Evolutionary conservation across 2,797 vertebrate genomes (phyloP).

Genomic region (Perodicticus potto): DNA sequence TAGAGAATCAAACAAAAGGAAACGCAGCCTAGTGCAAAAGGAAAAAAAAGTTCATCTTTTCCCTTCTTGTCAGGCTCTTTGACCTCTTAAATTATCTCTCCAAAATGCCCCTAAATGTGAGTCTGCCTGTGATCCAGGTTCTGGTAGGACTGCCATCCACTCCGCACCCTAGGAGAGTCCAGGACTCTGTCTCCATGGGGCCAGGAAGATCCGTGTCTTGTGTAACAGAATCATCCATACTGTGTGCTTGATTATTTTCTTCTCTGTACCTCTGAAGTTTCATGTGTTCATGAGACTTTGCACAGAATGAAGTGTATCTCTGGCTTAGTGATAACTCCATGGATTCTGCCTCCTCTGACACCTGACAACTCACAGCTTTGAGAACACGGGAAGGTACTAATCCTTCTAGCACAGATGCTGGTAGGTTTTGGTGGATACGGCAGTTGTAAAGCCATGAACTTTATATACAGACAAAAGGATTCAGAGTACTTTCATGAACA

Average conservation of each 20-base stretch:
- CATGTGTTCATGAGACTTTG: background rate
- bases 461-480: background rate
- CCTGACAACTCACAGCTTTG: background rate
- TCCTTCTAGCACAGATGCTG: background rate
- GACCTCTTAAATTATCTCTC: conserved; percentile 27
- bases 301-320: background rate
- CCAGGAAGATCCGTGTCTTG: background rate
- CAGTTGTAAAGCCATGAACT: background rate
- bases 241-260: background rate
- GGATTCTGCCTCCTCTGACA: background rate
- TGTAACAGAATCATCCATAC: background rate
- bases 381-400: background rate
- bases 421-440: background rate
- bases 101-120: background rate
- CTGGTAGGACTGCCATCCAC: background rate
- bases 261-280: too few relatives aligned
- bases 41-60: conserved; percentile 5
- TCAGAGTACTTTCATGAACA: background rate
- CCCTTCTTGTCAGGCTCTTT: conserved; percentile 1
- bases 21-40: conserved; percentile 58
- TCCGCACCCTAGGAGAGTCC: fast-evolving
- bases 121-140: background rate
- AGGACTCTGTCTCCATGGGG: background rate
- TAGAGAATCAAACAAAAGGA: conserved; percentile 74
- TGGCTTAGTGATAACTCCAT: background rate